Base-by-base conservation (phyloP, 2,113 vertebrate genomes). In the Leucosticte australis region DNA sequence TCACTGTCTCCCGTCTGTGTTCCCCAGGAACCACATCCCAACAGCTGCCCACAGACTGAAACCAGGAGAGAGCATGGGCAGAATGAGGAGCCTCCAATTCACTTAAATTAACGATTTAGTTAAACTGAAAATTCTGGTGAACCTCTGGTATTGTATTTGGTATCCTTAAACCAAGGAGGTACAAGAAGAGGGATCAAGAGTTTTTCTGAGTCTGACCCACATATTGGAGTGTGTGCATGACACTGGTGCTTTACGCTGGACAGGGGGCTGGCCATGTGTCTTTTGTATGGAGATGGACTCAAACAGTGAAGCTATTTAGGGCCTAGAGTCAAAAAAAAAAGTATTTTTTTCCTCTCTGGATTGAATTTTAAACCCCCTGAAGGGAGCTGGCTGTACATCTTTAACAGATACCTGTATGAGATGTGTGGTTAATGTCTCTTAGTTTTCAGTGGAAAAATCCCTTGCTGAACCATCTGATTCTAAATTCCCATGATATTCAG, bases 401-500 rank as follows among this genome's bases (percentile, higher is more conserved):
- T 30, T 49, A 42, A 73, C 9, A 31, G 35, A 77, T 79, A 63
- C 44, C 42, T 5, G 7, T 26, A 35, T 56, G 62, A 87, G 78
- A 35, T 55, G 24, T n/a, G 46, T 86, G 59, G 50, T 76, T 65
- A 42, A 63, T 80, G 59, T 74, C 16, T 50, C 35, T 31, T 62
- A 28, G 39, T 90, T 91, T 73, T 78, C 50, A 67, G 47, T 64
- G 67, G 37, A 83, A 95, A 92, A 80, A 80, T 83, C 59, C 69
- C 56, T 67, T 69, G n/a, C 53, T 89, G 67, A 85, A 85, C 46
- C 27, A 63, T 63, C 20, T 59, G 30, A 42, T 90, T 94, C 73
- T 73, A 81, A 37, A 84, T 94, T 83, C 50, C 76, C 3, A 0
- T 23, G 24, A 68, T 56, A 37, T 1, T 93, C 71, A 78, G 56